Evolutionary conservation across 2,797 vertebrate species (phyloP).

Genomic region (Setipinna tenuifilis): DNA sequence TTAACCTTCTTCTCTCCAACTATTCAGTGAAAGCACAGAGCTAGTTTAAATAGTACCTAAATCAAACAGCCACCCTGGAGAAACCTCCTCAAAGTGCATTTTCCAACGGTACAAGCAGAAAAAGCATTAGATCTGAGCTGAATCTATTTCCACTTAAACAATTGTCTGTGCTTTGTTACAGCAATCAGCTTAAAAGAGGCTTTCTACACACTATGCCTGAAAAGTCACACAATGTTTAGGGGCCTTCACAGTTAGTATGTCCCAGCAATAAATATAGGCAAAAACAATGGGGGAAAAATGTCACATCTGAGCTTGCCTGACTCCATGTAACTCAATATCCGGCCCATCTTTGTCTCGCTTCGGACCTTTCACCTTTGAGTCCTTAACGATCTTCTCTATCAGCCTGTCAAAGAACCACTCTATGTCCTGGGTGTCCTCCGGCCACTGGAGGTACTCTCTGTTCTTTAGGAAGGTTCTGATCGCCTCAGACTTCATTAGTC

Average conservation of each 20-base stretch:
- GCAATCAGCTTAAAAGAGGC: too few relatives aligned
- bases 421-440: slow-evolving; percentile 86
- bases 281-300: neutral
- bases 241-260: too few relatives aligned
- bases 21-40: neutral
- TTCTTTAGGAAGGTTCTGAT: slow-evolving; percentile 79
- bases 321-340: slow-evolving; percentile 41
- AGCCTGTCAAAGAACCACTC: slow-evolving; percentile 85
- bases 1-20: neutral
- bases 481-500: slow-evolving; percentile 78
- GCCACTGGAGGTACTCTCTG: slow-evolving; percentile 81
- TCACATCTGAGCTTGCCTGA: neutral
- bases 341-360: slow-evolving; percentile 26
- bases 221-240: too few relatives aligned
- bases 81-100: too few relatives aligned
- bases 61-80: too few relatives aligned
- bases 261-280: neutral
- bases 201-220: too few relatives aligned
- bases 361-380: slow-evolving; percentile 60
- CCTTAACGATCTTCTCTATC: slow-evolving; percentile 72
- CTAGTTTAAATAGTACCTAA: too few relatives aligned
- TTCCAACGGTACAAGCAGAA: too few relatives aligned
- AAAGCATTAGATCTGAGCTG: too few relatives aligned
- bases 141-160: too few relatives aligned
- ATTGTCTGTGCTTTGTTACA: too few relatives aligned